Base-by-base conservation (phyloP, 2,888 invertebrate genomes). In the Lithophane semibrunnea region DNA sequence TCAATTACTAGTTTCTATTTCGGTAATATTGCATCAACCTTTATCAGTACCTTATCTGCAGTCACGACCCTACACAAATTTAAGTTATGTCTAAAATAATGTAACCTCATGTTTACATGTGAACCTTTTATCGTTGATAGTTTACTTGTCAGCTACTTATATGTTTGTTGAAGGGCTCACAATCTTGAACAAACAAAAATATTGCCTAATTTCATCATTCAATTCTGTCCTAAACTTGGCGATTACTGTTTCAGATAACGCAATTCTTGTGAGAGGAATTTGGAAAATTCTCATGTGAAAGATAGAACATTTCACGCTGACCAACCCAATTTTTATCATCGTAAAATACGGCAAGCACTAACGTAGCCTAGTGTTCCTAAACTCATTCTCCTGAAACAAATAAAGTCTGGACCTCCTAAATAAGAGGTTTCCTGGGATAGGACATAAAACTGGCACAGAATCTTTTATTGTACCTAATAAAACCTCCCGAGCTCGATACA, bases 381-480 rank as follows among this genome's bases (percentile, higher is more conserved):
- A 83, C 49, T 75, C 79, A 64, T 86, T 79, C 70, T 83, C 61
- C 61, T 86, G 72, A 54, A 84, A 83, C 75, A 79, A 86, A 86
- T 92, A 92, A 90, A 88, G 89, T 85, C 89, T 87, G 89, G 89
- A 91, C 88, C 88, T 86, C 69, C 65, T 82, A 80, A 88, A 85
- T 82, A 87, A 82, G 84, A 80, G 77, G 76, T 84, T 77, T 77
- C 73, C 73, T 67, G 67, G 75, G 73, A 71, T 77, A 82, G 47
- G 74, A 82, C 79, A 83, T 85, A 88, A 88, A 83, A 85, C 73
- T 80, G 77, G 79, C 37, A 75, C 80, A 61, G 75, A 77, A 86
- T 86, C 83, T 91, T 92, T 93, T 93, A 93, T 92, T 92, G 90
- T 90, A 87, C 88, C 90, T 91, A 92, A 92, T 93, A 93, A 93